Base-by-base conservation (phyloP, 2,888 invertebrate species). In the Muschampia plurimacula region DNA sequence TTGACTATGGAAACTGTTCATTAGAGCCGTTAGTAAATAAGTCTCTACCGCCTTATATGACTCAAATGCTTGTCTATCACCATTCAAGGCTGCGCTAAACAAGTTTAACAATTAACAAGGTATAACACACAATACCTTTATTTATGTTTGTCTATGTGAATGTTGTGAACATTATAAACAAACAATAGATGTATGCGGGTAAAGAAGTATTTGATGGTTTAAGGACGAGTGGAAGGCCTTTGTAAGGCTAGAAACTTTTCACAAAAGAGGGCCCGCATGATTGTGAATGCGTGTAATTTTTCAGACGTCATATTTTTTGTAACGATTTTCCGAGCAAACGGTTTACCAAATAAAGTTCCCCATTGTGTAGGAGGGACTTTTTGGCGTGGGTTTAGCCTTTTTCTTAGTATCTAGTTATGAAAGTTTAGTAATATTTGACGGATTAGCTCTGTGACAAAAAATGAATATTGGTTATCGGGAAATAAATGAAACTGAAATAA, bases 221-320 rank as follows among this genome's bases (percentile, higher is more conserved):
- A 83, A 89, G 90, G 90, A 88, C 84, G 89, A 91, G 89, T 90
- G 89, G 83, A 86, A 87, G 86, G 88, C 88, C 89, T 90, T 72
- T 91, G 90, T 89, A 87, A 83, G 84, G 83, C 81, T 84, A 83
- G 80, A 86, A 93, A 93, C 86, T 93, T 92, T 89, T 78, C 82
- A 90, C 90, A 92, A 93, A 92, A 90, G 91, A 88, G 86, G 88
- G 85, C 90, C 89, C 90, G 90, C 86, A 90, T 92, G 92, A 93
- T 93, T 93, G 91, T 93, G 93, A 92, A 91, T 91, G 92, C 89
- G 93, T 92, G 93, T 94, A 92, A 94, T 94, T 93, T 94, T 92
- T 94, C 93, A 93, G 89, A 92, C 89, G 93, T 94, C 93, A 93
- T 91, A 92, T 93, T 93, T 93, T 93, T 92, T 90, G 89, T 89